Conservation (phyloP, 2,888 invertebrate species). For the Xylota segnis region DNA sequence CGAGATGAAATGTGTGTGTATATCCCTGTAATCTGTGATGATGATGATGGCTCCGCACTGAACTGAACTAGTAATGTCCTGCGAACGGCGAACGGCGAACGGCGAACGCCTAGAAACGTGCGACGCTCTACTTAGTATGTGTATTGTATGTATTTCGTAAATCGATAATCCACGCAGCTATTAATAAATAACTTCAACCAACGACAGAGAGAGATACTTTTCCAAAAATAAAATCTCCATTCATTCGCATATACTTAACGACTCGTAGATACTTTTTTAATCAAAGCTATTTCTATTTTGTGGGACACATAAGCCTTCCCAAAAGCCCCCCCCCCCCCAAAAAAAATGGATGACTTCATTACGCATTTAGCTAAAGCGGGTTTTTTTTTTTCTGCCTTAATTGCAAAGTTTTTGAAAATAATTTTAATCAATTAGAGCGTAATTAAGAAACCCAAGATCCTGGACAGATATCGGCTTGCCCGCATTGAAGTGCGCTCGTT, state of each 20-base stretch:
- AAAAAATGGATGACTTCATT: background rate
- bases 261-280: background rate
- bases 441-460: conserved; percentile 47
- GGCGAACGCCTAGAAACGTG: background rate
- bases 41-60: conserved; percentile 1
- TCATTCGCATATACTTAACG: too few species aligned
- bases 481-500: background rate
- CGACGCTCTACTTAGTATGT: background rate
- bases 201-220: background rate
- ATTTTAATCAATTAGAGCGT: conserved; percentile 49
- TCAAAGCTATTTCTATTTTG: background rate
- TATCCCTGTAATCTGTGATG: conserved; percentile 17
- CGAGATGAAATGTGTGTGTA: conserved; percentile 21
- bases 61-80: background rate
- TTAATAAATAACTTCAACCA: conserved; percentile 28
- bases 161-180: conserved; percentile 44
- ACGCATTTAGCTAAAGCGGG: conserved; percentile 14
- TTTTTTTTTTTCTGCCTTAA: background rate
- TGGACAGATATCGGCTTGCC: conserved; percentile 38
- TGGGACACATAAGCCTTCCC: background rate
- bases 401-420: conserved; percentile 30
- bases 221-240: background rate
- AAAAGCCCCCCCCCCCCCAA: too few species aligned
- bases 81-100: background rate
- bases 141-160: conserved; percentile 40